Conservation (phyloP, 2,888 invertebrate species). For the Dusona sp. region DNA sequence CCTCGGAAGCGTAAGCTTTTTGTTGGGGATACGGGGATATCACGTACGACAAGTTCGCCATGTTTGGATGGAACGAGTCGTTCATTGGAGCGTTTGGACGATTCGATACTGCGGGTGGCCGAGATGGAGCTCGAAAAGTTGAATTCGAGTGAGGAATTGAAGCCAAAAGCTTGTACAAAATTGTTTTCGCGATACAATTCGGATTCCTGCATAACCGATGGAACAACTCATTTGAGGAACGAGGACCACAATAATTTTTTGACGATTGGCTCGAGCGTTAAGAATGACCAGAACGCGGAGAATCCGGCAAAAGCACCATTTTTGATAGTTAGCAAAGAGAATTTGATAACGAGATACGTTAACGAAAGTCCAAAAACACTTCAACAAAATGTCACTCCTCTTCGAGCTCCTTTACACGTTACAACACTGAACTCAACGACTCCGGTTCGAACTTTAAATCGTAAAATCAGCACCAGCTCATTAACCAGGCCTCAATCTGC, state of each 20-base stretch:
- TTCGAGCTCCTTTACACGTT: constrained; percentile 43
- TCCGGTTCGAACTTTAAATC: constrained; percentile 14
- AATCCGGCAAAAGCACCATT: constrained; percentile 47
- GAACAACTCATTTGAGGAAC: constrained; percentile 13
- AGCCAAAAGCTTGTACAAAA: constrained; percentile 76
- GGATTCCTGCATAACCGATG: constrained; percentile 71
- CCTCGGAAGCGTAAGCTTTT: constrained; percentile 75
- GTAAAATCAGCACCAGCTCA: constrained; percentile 3
- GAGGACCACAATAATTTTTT: constrained; percentile 38
- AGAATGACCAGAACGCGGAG: constrained; percentile 18
- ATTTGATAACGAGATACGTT: constrained; percentile 68
- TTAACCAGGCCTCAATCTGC: constrained; percentile 25
- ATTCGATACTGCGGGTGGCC: constrained; percentile 87
- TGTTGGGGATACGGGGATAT: constrained; percentile 71
- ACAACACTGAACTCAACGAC: constrained; percentile 31
- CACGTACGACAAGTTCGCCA: constrained; percentile 82
- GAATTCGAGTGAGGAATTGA: constrained; percentile 79
- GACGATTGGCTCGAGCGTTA: not conserved
- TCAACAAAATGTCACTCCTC: constrained; percentile 48
- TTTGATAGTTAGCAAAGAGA: constrained; percentile 73
- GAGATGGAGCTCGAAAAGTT: constrained; percentile 87
- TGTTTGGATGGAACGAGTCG: constrained; percentile 84
- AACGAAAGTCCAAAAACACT: constrained; percentile 50
- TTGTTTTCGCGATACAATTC: constrained; percentile 75
- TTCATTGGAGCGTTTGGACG: constrained; percentile 86